phyloP scores from a whole-genome alignment of 2,797 vertebrate genomes.

The Pelodytes ibericus region DNA sequence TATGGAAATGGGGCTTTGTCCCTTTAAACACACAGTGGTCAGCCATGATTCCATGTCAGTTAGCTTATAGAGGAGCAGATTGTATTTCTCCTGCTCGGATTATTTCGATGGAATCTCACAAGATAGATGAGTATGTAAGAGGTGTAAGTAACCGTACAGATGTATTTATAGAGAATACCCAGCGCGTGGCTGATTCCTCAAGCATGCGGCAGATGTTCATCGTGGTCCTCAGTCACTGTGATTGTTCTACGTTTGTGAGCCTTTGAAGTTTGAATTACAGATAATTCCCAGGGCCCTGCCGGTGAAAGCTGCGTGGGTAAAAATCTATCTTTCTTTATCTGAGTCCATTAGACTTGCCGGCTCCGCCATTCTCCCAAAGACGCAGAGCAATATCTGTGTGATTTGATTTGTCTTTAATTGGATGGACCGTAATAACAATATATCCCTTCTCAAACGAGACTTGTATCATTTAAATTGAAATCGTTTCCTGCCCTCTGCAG shows the following conservation, averaged over 20 bases:
- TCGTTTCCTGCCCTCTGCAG: background rate
- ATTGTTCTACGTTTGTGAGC: background rate
- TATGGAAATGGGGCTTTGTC: too few species aligned
- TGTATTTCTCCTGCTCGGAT: too few species aligned
- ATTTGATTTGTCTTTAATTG: constrained; percentile 2
- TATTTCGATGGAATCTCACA: too few species aligned
- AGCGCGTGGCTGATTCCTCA: too few species aligned
- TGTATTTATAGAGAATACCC: too few species aligned
- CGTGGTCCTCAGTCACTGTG: too few species aligned
- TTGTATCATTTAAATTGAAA: background rate
- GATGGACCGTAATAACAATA: background rate
- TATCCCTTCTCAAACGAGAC: background rate
- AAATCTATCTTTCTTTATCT: background rate
- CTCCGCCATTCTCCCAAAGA: background rate
- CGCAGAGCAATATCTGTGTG: background rate
- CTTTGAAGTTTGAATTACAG: background rate
- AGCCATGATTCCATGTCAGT: too few species aligned
- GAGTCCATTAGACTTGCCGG: background rate
- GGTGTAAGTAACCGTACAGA: too few species aligned
- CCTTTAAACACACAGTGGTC: too few species aligned
- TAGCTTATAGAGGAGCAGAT: too few species aligned
- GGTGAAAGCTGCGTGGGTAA: background rate
- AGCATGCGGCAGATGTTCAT: too few species aligned
- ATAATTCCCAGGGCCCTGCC: background rate
- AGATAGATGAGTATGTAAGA: too few species aligned